A percentile compares a stretch with the other conserved stretches of the same genome.
Conservation (phyloP, 2,888 invertebrate species). For the Apotomis capreana region DNA sequence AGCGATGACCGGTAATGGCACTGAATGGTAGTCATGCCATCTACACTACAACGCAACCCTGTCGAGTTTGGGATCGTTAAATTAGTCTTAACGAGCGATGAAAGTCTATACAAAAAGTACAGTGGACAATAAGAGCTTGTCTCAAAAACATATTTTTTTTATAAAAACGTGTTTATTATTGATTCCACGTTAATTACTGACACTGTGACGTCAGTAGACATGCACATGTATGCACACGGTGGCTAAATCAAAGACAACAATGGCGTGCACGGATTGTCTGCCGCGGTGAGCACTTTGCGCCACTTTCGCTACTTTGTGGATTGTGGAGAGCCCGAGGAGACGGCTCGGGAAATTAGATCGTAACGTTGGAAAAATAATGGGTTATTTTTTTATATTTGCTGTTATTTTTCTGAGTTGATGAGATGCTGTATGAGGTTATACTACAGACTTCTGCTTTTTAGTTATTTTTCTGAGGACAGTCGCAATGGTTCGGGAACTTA, state of each 20-base stretch:
- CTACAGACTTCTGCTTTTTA: no score
- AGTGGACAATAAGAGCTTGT: no score
- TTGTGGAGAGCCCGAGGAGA: conserved; percentile 64
- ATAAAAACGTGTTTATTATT: background rate
- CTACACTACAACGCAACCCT: no score
- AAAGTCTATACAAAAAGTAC: no score
- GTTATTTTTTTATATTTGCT: conserved; percentile 17
- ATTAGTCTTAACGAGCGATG: no score
- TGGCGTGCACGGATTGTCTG: conserved; percentile 71
- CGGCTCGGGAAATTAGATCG: conserved; percentile 69
- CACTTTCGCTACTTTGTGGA: conserved; percentile 78
- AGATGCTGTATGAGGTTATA: no score
- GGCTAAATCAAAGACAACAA: conserved; percentile 78
- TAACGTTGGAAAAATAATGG: conserved; percentile 58
- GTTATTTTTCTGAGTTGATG: background rate
- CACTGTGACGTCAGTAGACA: conserved; percentile 13
- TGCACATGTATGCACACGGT: conserved; percentile 46
- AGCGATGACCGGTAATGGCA: no score
- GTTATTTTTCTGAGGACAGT: no score
- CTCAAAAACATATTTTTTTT: background rate
- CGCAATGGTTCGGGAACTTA: no score
- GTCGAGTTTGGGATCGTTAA: no score
- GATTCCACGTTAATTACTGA: no score
- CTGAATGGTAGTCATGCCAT: no score
- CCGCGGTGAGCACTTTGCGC: conserved; percentile 71